Percentiles rank a stretch among this genome's conserved stretches.
phyloP scores from a whole-genome alignment of 2,888 invertebrate genomes.

The Pollenia angustigena region DNA sequence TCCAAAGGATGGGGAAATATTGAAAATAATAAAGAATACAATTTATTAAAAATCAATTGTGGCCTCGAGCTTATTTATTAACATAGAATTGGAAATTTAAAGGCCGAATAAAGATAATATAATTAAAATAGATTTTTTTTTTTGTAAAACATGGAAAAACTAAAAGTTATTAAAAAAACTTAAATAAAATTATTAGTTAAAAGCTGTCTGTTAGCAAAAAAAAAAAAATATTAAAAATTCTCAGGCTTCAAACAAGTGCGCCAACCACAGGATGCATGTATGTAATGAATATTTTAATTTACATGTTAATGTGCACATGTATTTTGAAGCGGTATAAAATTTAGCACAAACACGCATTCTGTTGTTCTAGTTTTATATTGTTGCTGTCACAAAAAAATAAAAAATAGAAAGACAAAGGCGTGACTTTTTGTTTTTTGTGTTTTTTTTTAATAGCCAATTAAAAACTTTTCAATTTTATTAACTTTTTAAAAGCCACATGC shows the following conservation, averaged over 20 bases:
- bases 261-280: neutral
- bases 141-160: neutral
- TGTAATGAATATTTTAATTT: neutral
- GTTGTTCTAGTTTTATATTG: conserved; percentile 19
- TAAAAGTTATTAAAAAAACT: conserved; percentile 30
- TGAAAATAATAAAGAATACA: no score
- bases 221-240: conserved; percentile 15
- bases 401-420: neutral
- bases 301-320: neutral
- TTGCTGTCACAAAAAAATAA: neutral
- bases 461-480: conserved; percentile 59
- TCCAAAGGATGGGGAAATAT: no score
- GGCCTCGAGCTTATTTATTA: no score
- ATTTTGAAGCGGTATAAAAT: neutral
- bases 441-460: conserved; percentile 51
- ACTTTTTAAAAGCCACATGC: conserved; percentile 47
- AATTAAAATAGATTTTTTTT: no score
- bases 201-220: conserved; percentile 20
- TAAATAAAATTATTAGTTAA: conserved; percentile 16
- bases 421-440: conserved; percentile 55
- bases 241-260: neutral
- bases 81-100: no score
- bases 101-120: no score
- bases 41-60: no score
- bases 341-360: conserved; percentile 18